Percentiles rank a stretch among this genome's conserved stretches.
Evolutionary conservation across 2,797 vertebrate genomes (phyloP).

Genomic region (Clarias fuscus): DNA sequence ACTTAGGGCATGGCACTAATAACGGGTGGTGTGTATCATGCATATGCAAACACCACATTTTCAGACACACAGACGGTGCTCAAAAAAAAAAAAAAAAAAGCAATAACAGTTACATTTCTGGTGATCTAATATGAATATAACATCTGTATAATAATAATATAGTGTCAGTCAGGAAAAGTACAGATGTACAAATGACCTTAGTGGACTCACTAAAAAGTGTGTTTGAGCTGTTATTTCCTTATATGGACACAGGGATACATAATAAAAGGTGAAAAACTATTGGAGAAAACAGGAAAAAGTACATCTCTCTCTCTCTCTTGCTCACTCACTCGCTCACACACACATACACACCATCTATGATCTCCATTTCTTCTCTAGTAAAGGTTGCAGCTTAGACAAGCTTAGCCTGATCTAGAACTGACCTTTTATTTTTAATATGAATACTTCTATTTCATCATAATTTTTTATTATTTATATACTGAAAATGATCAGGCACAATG

Average conservation of each 20-base stretch:
- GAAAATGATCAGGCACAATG: conserved; percentile 86
- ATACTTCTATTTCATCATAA: conserved; percentile 91
- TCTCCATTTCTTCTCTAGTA: conserved; percentile 77
- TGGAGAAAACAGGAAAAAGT: not conserved
- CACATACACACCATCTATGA: not conserved
- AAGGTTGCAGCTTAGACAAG: conserved; percentile 94
- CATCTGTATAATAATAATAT: conserved; percentile 6
- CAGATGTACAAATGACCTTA: conserved; percentile 1
- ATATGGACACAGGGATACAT: not conserved
- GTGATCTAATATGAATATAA: conserved; percentile 9
- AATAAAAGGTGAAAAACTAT: not conserved
- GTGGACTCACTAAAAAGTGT: conserved; percentile 1
- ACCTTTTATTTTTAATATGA: conserved; percentile 99
- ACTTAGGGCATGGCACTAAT: conserved; percentile 98
- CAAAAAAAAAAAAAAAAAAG: conserved; percentile 82
- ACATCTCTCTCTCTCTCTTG: not conserved
- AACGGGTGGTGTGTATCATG: conserved; percentile 94
- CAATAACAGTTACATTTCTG: conserved; percentile 71
- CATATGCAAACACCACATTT: conserved; percentile 85
- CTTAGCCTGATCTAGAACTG: conserved; percentile 89
- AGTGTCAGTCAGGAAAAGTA: conserved; percentile 14
- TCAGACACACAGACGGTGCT: conserved; percentile 64
- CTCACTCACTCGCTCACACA: not conserved
- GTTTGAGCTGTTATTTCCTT: not conserved
- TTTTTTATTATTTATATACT: conserved; percentile 86